A percentile compares a stretch with the other conserved stretches of the same genome.
Evolutionary conservation across 2,797 vertebrate genomes (phyloP).

Genomic region (Eulemur coronatus): DNA sequence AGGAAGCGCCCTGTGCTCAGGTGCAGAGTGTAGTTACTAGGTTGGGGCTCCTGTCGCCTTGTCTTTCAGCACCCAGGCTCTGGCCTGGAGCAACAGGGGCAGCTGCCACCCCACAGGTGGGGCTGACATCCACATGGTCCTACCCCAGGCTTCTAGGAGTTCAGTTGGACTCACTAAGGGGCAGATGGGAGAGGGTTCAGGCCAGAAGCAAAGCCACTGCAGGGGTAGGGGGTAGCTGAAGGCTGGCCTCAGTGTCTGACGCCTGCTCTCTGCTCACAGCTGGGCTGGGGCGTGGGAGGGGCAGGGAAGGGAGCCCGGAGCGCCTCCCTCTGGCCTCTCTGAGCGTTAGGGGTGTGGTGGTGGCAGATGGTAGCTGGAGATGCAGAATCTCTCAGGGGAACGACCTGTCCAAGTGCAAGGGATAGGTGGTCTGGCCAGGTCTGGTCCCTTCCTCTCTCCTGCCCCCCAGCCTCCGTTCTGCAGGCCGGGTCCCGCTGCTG

Average conservation of each 20-base stretch:
- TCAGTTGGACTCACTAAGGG: background rate
- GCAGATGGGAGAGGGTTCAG: background rate
- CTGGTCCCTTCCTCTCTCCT: background rate
- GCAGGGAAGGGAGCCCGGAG: background rate
- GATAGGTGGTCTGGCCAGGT: background rate
- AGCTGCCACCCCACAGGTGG: background rate
- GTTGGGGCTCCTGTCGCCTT: fast-evolving
- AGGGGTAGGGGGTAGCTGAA: background rate
- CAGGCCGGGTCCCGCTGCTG: background rate
- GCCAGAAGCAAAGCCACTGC: background rate
- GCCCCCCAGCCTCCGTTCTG: background rate
- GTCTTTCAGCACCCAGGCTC: background rate
- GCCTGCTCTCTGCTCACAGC: background rate
- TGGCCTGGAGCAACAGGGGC: background rate
- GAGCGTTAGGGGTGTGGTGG: background rate
- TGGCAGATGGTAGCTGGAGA: fast-evolving
- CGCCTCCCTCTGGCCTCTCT: background rate
- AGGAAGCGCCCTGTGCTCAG: background rate
- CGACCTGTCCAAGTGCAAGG: background rate
- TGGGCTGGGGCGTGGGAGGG: fast-evolving
- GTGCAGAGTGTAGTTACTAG: fast-evolving
- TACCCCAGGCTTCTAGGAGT: background rate
- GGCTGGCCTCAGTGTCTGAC: background rate
- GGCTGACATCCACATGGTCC: background rate
- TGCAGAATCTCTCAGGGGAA: background rate